A percentile compares a stretch with the other conserved stretches of the same genome.
phyloP scores from a whole-genome alignment of 1,140 invertebrate genomes.

The Helicoverpa armigera region DNA sequence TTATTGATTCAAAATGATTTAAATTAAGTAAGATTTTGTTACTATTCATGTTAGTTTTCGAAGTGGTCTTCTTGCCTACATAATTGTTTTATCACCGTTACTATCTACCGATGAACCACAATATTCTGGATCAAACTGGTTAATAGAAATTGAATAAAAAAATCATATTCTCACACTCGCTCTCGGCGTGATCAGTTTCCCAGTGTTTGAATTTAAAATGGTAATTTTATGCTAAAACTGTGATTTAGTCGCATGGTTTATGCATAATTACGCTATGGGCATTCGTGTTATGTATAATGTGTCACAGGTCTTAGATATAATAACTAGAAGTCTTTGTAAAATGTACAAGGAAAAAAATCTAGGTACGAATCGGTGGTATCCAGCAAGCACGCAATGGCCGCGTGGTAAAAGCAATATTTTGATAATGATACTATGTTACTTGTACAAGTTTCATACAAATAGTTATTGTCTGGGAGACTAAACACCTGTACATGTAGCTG shows the following conservation, averaged over 20 bases:
- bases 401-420: conserved; percentile 22
- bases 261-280: neutral
- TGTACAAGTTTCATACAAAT: conserved; percentile 3
- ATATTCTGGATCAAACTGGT: neutral
- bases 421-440: conserved; percentile 20
- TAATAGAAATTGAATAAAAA: conserved; percentile 12
- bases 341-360: neutral
- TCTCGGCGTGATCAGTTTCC: conserved; percentile 1
- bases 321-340: neutral
- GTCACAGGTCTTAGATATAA: neutral
- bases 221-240: conserved; percentile 7
- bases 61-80: neutral
- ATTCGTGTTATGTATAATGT: neutral
- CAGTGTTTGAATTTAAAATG: neutral
- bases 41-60: too few relatives aligned
- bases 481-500: conserved; percentile 25
- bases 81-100: conserved; percentile 1
- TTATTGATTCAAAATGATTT: too few relatives aligned
- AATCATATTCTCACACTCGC: neutral
- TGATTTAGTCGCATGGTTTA: neutral
- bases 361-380: too few relatives aligned
- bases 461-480: conserved; percentile 3
- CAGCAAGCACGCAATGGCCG: neutral
- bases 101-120: too few relatives aligned
- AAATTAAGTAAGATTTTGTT: too few relatives aligned